phyloP scores from a whole-genome alignment of 2,797 vertebrate genomes.

The Dipus sagitta region DNA sequence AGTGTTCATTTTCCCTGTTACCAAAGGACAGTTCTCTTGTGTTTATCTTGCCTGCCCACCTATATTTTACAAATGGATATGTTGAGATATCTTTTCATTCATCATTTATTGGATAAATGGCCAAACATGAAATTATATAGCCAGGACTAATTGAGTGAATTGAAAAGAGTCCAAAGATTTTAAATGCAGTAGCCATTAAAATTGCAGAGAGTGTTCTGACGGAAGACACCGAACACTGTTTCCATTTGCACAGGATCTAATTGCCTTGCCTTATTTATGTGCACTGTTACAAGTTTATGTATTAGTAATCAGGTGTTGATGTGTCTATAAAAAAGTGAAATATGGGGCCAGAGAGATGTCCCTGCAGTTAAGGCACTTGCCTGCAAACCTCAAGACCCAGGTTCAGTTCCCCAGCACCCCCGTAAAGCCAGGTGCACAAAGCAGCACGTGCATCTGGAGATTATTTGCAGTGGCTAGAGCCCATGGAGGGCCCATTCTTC shows the following conservation, averaged over 20 bases:
- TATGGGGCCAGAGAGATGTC: too few species aligned
- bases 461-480: too few species aligned
- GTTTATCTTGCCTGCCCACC: not conserved
- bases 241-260: not conserved
- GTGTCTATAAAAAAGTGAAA: not conserved
- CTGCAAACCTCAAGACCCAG: too few species aligned
- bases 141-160: not conserved
- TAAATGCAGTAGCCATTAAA: conserved; percentile 20
- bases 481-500: too few species aligned
- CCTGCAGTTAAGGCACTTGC: too few species aligned
- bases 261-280: not conserved
- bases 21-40: not conserved
- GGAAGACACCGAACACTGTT: not conserved
- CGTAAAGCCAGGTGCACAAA: too few species aligned
- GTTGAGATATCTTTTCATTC: not conserved
- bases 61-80: conserved; percentile 1
- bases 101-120: not conserved
- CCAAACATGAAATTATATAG: not conserved
- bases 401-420: too few species aligned
- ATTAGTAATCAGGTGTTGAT: not conserved
- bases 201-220: not conserved
- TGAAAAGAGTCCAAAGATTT: not conserved
- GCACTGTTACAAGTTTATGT: not conserved
- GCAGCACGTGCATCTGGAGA: too few species aligned
- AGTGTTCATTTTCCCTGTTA: not conserved